Percentiles rank a stretch among this genome's conserved stretches.
Evolutionary conservation across 1,140 invertebrate genomes (phyloP).

Genomic region (Brachionus paranguensis): DNA sequence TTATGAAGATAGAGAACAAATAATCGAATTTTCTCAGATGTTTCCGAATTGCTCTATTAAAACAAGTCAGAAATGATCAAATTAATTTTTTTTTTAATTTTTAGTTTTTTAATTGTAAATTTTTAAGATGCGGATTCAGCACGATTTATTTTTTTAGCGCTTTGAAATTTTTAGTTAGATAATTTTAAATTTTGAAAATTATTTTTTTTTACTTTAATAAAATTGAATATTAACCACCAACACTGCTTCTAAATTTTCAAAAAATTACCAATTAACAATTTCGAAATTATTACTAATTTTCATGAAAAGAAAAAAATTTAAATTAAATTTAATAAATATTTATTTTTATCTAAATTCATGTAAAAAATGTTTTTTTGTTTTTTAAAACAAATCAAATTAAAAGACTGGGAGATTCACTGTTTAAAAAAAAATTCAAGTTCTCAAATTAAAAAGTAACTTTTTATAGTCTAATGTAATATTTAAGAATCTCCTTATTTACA

Average conservation of each 20-base stretch:
- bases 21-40: neutral
- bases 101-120: neutral
- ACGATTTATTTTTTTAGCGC: neutral
- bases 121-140: neutral
- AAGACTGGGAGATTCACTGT: neutral
- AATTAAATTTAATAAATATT: neutral
- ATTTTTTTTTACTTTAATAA: neutral
- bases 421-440: neutral
- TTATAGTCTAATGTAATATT: neutral
- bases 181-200: neutral
- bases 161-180: neutral
- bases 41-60: constrained; percentile 25
- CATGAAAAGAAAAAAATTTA: too few relatives aligned
- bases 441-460: neutral
- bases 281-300: too few relatives aligned
- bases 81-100: neutral
- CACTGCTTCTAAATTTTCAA: too few relatives aligned
- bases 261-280: too few relatives aligned
- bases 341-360: neutral
- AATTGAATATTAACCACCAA: too few relatives aligned
- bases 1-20: neutral
- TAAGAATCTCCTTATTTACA: neutral
- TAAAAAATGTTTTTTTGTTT: neutral
- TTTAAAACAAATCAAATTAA: neutral
- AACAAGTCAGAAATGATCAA: neutral